phyloP scores from a whole-genome alignment of 2,888 invertebrate species.

The Sepioteuthis lessoniana region DNA sequence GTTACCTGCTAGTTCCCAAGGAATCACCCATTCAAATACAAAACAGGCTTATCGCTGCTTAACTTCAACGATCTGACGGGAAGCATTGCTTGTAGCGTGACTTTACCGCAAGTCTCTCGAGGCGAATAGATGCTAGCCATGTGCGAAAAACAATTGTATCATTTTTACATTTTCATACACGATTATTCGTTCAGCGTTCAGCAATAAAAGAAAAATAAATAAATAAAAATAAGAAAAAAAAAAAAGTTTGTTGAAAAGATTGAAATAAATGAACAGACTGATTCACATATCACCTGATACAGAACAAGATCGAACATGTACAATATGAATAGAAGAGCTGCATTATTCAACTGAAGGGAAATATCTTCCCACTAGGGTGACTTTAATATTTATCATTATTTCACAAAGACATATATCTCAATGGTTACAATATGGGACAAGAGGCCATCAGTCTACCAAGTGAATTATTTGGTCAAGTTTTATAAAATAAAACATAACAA shows the following conservation, averaged over 20 bases:
- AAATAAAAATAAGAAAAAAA: not conserved
- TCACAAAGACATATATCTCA: not conserved
- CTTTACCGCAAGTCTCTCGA: too few relatives aligned
- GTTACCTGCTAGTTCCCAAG: too few relatives aligned
- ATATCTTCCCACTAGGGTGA: not conserved
- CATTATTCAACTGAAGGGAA: not conserved
- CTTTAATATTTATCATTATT: not conserved
- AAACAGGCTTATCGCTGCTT: too few relatives aligned
- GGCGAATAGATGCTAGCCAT: too few relatives aligned
- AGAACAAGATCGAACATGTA: not conserved
- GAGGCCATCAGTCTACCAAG: not conserved
- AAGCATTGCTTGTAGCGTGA: too few relatives aligned
- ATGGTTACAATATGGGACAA: not conserved
- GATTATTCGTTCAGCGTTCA: too few relatives aligned
- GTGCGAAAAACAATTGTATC: too few relatives aligned
- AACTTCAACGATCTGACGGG: too few relatives aligned
- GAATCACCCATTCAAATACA: too few relatives aligned
- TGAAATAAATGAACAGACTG: not conserved
- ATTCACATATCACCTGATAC: not conserved
- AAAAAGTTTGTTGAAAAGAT: not conserved
- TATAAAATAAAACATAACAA: too few relatives aligned
- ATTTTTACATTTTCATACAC: too few relatives aligned
- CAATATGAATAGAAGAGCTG: not conserved
- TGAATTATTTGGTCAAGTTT: too few relatives aligned
- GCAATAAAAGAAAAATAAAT: not conserved